Evolutionary conservation across 2,113 vertebrate genomes (phyloP).

Genomic region (Perognathus longimembris): DNA sequence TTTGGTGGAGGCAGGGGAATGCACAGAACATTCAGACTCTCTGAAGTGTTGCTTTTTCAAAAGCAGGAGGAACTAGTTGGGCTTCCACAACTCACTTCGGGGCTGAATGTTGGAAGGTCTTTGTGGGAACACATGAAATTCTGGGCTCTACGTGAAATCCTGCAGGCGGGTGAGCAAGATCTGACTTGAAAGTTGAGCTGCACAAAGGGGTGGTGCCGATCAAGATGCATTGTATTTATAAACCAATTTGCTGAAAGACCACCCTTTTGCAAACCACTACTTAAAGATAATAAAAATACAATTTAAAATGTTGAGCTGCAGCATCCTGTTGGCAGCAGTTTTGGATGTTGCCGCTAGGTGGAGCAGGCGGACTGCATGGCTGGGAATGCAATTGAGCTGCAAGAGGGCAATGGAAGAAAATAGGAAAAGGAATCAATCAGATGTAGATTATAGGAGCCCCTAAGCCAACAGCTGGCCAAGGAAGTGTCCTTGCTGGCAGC

Average conservation of each 20-base stretch:
- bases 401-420: rapidly evolving
- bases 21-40: neutral
- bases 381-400: neutral
- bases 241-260: no score
- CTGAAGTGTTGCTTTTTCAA: neutral
- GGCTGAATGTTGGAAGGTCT: neutral
- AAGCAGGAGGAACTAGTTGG: neutral
- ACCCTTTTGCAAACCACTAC: no score
- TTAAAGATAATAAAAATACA: no score
- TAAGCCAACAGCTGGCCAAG: neutral
- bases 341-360: neutral
- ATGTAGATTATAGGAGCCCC: rapidly evolving
- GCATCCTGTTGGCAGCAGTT: neutral
- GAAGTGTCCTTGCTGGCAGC: no score
- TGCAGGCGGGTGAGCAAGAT: no score
- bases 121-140: neutral
- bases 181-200: rapidly evolving
- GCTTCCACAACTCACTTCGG: neutral
- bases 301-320: no score
- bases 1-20: neutral
- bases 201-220: no score
- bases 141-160: neutral
- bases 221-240: no score
- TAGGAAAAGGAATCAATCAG: neutral
- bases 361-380: slow-evolving; percentile 5